Evolutionary conservation across 2,113 vertebrate species (phyloP), one percentile per base, ranked within the genome.

Genomic region (Addax nasomaculatus): DNA sequence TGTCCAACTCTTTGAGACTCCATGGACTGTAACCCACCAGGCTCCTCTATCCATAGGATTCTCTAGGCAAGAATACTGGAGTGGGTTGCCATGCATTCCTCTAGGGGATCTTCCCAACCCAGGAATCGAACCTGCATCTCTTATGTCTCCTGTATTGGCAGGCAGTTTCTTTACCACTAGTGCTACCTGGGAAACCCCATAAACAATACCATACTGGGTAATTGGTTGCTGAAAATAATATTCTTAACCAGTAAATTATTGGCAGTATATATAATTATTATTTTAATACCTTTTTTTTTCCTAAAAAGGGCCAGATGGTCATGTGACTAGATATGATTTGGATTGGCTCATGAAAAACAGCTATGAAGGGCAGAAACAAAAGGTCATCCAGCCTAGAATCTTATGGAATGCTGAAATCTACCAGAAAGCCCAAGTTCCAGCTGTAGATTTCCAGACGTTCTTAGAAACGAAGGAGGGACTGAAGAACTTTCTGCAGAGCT

Each of bases 381-480:
- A 97, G 49, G 85, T 98, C 0, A 98, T 99, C 58, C 99, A 99
- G 85, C 99, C 99, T 0, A 98, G 99, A 6, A 93, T 99, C 60
- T 99, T 99, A 29, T 99, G 99, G 99, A 99, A 99, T 5, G 98
- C 99, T 4, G 98, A 99, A 33, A 98, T 99, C 97, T 99, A 99
- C 97, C 98, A 29, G 39, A 98, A 98, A 0, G 99, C 99, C 76
- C 98, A 99, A 87, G 96, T 99, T 6, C 98, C 99, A 0, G 98
- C 99, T 0, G 95, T 99, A 0, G 98, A 99, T 95, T 99, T 99
- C 98, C 99, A 97, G 47, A 98, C 97, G 16, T 99, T 99, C 89
- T 99, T 99, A 99, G 99, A 99, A 98, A 99, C 99, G 0, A 98
- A 99, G 0, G 98, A 99, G 1, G 99, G 99, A 78, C 96, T 99